Evolutionary conservation across 53 echinoderm and acorn worm species (phyloP), one percentile per base, ranked within the genome.

Genomic region (Luidia sarsii): DNA sequence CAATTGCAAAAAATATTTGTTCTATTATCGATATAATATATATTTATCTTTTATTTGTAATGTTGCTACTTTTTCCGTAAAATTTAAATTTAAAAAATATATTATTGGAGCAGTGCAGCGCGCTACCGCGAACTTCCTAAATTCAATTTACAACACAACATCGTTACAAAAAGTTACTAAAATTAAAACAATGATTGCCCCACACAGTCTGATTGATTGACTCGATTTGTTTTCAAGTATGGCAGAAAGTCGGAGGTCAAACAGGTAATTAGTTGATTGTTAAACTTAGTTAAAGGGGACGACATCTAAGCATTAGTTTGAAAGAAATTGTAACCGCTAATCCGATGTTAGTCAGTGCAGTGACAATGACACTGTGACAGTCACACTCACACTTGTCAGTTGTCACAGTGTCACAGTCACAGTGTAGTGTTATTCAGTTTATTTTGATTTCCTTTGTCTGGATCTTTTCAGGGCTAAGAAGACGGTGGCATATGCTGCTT

Each of bases 391-490:
- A 9, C 23, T 20, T 54, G 54, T 22, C 59, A 57, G 16, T 8
- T 30, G 15, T 57, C 13, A 14, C 8, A 10, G 15, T 46, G 15
- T 46, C 46, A 46, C 8, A 10, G 15, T 46, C 15, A 14, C 8
- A 10, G 46, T 46, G 8, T 10, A 46, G 8, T 46, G 46, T 46
- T 46, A 46, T 8, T 46, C 46, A 46, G 15, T 46, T 35, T 64
- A 1, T 64, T 5, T 57, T 7, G 20, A 18, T 53, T 53, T 53
- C 16, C 22, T 35, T 64, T n/a, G n/a, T n/a, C n/a, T n/a, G n/a
- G n/a, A n/a, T 3, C 1, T 49, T 82, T 88, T 16, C 88, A 88
- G 88, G 19, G 50, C 88, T 50, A 71, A 43, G 66, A 83, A 89
- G 66, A 61, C 36, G 11, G 68, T 89, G 10, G 29, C 55, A 4